Evolutionary conservation across 2,113 vertebrate genomes (phyloP).

Genomic region (Pandion haliaetus): DNA sequence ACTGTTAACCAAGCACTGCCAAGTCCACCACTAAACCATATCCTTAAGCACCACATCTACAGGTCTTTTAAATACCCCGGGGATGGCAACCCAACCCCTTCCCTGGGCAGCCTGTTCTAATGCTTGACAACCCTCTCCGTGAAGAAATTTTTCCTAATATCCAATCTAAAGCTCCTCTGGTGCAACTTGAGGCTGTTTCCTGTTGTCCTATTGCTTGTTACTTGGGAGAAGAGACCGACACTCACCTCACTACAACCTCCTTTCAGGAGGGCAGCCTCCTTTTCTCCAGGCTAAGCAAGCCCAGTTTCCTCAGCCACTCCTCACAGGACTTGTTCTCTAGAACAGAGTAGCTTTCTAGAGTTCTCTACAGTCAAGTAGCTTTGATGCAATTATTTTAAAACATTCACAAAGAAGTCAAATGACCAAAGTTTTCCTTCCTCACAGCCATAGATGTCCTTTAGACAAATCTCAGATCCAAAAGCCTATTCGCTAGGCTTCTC

Average conservation of each 20-base stretch:
- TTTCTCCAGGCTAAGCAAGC: too few relatives aligned
- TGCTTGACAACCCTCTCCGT: fast-evolving
- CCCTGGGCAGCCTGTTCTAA: not conserved
- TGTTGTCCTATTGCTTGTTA: not conserved
- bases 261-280: not conserved
- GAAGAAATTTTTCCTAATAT: not conserved
- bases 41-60: not conserved
- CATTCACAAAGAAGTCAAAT: not conserved
- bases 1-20: not conserved
- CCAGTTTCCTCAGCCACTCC: not conserved
- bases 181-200: not conserved
- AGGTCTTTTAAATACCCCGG: not conserved
- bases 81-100: not conserved
- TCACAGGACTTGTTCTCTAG: not conserved
- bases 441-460: not conserved
- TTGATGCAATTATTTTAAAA: not conserved
- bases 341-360: not conserved
- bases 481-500: not conserved
- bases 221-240: not conserved
- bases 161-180: not conserved
- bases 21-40: not conserved
- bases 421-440: not conserved
- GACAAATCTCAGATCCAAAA: not conserved
- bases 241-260: not conserved
- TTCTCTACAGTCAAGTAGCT: not conserved